phyloP scores from a whole-genome alignment of 2,888 invertebrate genomes.

The Auanema sp. region DNA sequence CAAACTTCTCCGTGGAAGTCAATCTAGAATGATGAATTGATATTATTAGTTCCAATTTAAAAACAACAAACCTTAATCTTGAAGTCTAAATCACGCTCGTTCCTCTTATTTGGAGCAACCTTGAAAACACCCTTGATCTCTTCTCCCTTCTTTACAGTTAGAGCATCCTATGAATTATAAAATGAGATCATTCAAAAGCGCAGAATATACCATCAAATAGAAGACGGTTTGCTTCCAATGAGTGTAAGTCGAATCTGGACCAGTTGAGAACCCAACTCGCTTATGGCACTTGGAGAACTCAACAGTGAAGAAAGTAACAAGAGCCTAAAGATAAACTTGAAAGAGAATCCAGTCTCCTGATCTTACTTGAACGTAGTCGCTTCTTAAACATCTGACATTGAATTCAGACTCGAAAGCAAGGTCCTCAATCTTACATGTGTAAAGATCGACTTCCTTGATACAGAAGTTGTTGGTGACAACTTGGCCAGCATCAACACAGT shows the following conservation, averaged over 20 bases:
- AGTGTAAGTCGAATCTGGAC: constrained; percentile 93
- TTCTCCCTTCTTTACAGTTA: constrained; percentile 92
- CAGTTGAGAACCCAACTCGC: constrained; percentile 92
- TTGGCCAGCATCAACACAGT: constrained; percentile 97
- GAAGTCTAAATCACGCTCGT: constrained; percentile 94
- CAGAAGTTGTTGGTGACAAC: constrained; percentile 92
- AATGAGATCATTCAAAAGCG: background rate
- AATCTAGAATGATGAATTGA: constrained; percentile 20
- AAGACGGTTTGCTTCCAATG: constrained; percentile 99
- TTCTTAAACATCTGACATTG: constrained; percentile 65
- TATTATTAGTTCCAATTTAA: background rate
- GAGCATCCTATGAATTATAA: constrained; percentile 76
- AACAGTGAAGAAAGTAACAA: constrained; percentile 98
- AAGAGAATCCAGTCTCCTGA: background rate
- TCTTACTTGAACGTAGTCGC: constrained; percentile 67
- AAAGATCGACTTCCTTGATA: constrained; percentile 89
- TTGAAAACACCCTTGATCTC: constrained; percentile 81
- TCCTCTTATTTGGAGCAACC: constrained; percentile 92
- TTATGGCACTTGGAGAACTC: constrained; percentile 99
- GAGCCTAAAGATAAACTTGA: constrained; percentile 73
- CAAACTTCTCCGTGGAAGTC: constrained; percentile 74
- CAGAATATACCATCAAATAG: constrained; percentile 76
- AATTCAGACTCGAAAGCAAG: constrained; percentile 84
- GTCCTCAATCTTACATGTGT: constrained; percentile 93
- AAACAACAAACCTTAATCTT: constrained; percentile 69